Conservation (phyloP, 2,888 invertebrate genomes). For the Rotaria magnacalcarata region DNA sequence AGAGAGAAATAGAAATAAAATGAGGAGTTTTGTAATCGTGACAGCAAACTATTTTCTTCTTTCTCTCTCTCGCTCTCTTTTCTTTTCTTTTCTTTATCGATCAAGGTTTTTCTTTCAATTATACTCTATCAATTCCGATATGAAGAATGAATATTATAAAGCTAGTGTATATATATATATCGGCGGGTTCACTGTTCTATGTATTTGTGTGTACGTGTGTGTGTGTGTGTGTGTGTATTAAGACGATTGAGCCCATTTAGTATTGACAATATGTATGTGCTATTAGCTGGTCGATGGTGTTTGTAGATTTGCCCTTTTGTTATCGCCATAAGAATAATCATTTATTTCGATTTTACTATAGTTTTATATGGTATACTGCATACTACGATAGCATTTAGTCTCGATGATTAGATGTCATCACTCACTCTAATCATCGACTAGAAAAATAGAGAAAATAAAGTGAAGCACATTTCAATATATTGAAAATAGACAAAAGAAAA, state of each 20-base stretch:
- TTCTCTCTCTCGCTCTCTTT: not conserved
- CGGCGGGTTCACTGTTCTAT: not conserved
- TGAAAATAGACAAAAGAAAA: constrained; percentile 8
- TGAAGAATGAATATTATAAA: not conserved
- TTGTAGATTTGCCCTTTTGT: constrained; percentile 23
- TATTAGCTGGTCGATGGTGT: not conserved
- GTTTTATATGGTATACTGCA: not conserved
- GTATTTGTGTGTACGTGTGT: not conserved
- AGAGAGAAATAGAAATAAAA: not conserved
- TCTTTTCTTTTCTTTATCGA: not conserved
- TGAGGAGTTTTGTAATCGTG: not conserved
- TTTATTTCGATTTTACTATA: not conserved
- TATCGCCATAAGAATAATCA: not conserved
- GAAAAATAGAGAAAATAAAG: not conserved
- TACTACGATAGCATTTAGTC: not conserved
- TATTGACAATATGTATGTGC: constrained; percentile 29
- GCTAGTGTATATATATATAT: not conserved
- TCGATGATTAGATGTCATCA: not conserved
- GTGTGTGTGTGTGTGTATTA: not conserved
- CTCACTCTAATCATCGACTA: not conserved
- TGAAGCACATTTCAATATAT: not conserved
- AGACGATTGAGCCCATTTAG: constrained; percentile 1
- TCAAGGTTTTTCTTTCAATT: constrained; percentile 4
- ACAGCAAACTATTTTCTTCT: not conserved
- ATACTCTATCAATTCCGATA: not conserved